Percentiles rank a stretch among this genome's conserved stretches.
Evolutionary conservation across 1,140 invertebrate species (phyloP).

Genomic region (Drosophila subpulchrella): DNA sequence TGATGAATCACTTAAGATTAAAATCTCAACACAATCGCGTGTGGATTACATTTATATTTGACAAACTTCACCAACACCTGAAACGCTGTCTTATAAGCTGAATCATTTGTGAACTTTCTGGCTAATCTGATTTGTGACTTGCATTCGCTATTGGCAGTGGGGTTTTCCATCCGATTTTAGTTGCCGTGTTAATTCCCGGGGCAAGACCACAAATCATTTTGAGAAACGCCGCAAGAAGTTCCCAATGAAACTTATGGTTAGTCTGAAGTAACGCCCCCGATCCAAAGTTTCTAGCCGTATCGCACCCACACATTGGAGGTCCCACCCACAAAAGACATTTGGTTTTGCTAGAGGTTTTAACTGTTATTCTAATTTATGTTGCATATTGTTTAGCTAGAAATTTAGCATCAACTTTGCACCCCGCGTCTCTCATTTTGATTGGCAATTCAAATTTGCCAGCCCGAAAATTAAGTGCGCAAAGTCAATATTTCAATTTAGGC

Average conservation of each 20-base stretch:
- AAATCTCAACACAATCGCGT: background rate
- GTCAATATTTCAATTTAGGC: slow-evolving; percentile 78
- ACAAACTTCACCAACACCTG: background rate
- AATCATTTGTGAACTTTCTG: slow-evolving; percentile 3
- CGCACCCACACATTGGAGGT: slow-evolving; percentile 25
- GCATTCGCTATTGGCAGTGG: slow-evolving; percentile 8
- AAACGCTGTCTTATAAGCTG: background rate
- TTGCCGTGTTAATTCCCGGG: slow-evolving; percentile 12
- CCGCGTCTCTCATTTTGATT: slow-evolving; percentile 45
- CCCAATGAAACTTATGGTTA: slow-evolving; percentile 26
- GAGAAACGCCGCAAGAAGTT: slow-evolving; percentile 44
- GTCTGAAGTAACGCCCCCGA: slow-evolving; percentile 42
- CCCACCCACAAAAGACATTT: slow-evolving; percentile 34
- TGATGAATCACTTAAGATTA: background rate
- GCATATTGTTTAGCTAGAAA: slow-evolving; percentile 62
- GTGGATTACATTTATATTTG: background rate
- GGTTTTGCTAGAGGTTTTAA: slow-evolving; percentile 50
- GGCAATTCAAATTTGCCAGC: slow-evolving; percentile 76
- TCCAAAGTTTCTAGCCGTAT: slow-evolving; percentile 11
- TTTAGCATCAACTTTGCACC: slow-evolving; percentile 19
- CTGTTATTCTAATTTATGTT: slow-evolving; percentile 78
- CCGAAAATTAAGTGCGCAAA: slow-evolving; percentile 79
- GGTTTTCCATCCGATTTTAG: slow-evolving; percentile 11
- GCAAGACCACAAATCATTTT: slow-evolving; percentile 45
- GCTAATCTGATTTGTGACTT: slow-evolving; percentile 20